Conservation (phyloP, 2,888 invertebrate species). For the Harpalus rubripes region DNA sequence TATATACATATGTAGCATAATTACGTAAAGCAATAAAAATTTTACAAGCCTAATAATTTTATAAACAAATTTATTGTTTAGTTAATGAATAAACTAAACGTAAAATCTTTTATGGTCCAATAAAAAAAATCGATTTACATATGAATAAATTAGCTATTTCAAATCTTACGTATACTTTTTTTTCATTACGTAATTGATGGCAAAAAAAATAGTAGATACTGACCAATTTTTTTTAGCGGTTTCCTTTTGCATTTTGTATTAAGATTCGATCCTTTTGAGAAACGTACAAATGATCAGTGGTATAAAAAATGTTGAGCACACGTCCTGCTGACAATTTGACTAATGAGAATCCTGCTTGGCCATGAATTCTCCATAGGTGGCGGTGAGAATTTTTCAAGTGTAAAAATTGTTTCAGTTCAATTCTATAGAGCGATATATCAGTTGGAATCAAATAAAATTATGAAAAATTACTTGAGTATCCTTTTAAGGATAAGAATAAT, state of each 20-base stretch:
- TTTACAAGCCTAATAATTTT: slow-evolving; percentile 22
- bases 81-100: slow-evolving; percentile 7
- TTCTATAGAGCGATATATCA: slow-evolving; percentile 1
- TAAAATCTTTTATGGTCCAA: slow-evolving; percentile 36
- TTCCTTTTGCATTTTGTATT: slow-evolving; percentile 38
- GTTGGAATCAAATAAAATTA: background rate
- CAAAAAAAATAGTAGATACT: background rate
- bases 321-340: slow-evolving; percentile 63
- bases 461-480: background rate
- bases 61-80: slow-evolving; percentile 6
- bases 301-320: slow-evolving; percentile 42
- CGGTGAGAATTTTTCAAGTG: background rate
- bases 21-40: background rate
- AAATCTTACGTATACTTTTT: background rate
- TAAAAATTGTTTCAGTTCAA: slow-evolving; percentile 1
- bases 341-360: slow-evolving; percentile 44
- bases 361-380: background rate
- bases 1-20: background rate
- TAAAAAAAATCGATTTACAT: slow-evolving; percentile 2
- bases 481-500: slow-evolving; percentile 21
- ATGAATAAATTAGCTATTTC: slow-evolving; percentile 32
- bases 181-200: background rate
- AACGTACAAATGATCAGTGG: slow-evolving; percentile 16
- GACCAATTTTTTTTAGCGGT: slow-evolving; percentile 18
- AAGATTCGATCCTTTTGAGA: slow-evolving; percentile 14